A percentile compares a stretch with the other conserved stretches of the same genome.
Evolutionary conservation across 1,140 invertebrate species (phyloP).

Genomic region (Drosophila ironensis): DNA sequence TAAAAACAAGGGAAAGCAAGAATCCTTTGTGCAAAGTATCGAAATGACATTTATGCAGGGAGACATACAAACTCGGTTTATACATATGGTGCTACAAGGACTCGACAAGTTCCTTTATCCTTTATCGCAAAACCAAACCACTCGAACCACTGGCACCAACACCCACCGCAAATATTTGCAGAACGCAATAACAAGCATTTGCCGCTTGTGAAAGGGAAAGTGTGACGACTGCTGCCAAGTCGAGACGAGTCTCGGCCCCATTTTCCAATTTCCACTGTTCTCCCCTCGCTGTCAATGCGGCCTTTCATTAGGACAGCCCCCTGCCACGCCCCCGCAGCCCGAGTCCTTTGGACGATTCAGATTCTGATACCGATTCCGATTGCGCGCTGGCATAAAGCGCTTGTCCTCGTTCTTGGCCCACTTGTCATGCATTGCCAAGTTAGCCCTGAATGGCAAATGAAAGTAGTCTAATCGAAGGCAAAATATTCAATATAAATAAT

Average conservation of each 20-base stretch:
- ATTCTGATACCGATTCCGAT: neutral
- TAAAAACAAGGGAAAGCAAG: conserved; percentile 20
- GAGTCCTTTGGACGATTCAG: neutral
- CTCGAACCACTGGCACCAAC: neutral
- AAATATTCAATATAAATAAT: conserved; percentile 76
- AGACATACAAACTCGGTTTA: too few species aligned
- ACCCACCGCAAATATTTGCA: conserved; percentile 33
- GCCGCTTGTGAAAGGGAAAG: conserved; percentile 25
- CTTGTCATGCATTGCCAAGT: conserved; percentile 19
- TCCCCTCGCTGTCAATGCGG: neutral
- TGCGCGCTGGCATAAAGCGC: too few species aligned
- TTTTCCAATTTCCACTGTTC: neutral
- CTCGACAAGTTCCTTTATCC: conserved; percentile 38
- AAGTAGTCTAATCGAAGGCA: conserved; percentile 65
- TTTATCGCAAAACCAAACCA: conserved; percentile 13
- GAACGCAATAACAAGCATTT: conserved; percentile 30
- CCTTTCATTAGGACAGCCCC: conserved; percentile 15
- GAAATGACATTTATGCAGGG: conserved; percentile 49
- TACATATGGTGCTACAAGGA: conserved; percentile 20
- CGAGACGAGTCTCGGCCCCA: neutral
- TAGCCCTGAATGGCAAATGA: conserved; percentile 46
- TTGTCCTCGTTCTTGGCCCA: conserved; percentile 30
- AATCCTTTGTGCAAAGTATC: conserved; percentile 35
- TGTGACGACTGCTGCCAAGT: conserved; percentile 10
- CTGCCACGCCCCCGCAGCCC: too few species aligned